Evolutionary conservation across 2,888 invertebrate species (phyloP).

Genomic region (Agonopterix heracliana): DNA sequence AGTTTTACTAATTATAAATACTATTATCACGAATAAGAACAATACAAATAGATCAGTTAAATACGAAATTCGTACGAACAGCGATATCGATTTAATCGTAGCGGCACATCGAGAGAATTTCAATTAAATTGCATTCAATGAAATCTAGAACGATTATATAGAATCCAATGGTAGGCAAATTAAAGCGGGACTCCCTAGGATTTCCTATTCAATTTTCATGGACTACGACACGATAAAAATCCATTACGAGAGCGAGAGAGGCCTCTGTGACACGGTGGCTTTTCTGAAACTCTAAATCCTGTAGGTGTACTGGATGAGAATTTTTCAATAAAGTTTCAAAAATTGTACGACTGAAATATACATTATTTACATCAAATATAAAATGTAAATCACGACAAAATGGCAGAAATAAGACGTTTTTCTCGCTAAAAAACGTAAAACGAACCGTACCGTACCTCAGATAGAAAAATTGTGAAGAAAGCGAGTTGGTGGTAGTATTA

Average conservation of each 20-base stretch:
- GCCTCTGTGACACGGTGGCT: constrained; percentile 42
- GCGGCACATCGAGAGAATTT: constrained; percentile 43
- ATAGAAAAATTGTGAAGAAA: no score
- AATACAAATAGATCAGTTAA: neutral
- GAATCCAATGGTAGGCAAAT: constrained; percentile 64
- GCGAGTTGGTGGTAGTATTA: no score
- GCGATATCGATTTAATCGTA: constrained; percentile 49
- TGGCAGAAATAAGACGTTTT: no score
- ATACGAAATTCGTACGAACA: constrained; percentile 30
- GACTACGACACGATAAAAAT: constrained; percentile 64
- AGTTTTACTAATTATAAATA: no score
- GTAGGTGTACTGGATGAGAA: constrained; percentile 1
- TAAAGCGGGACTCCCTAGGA: constrained; percentile 56
- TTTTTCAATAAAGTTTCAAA: neutral
- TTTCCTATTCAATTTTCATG: constrained; percentile 66
- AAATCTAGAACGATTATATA: constrained; percentile 69
- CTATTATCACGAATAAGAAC: no score
- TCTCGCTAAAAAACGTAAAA: no score
- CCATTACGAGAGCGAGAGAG: constrained; percentile 54
- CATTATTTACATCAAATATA: no score
- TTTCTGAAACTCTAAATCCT: constrained; percentile 23
- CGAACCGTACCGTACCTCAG: no score
- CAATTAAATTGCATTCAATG: constrained; percentile 70
- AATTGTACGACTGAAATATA: no score
- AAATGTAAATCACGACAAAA: no score